A percentile compares a stretch with the other conserved stretches of the same genome.
These are phyloP conservation scores for Hylomyscus alleni DNA, from an alignment of 2,797 vertebrate genomes.

Conservation along the genomic window DNA sequence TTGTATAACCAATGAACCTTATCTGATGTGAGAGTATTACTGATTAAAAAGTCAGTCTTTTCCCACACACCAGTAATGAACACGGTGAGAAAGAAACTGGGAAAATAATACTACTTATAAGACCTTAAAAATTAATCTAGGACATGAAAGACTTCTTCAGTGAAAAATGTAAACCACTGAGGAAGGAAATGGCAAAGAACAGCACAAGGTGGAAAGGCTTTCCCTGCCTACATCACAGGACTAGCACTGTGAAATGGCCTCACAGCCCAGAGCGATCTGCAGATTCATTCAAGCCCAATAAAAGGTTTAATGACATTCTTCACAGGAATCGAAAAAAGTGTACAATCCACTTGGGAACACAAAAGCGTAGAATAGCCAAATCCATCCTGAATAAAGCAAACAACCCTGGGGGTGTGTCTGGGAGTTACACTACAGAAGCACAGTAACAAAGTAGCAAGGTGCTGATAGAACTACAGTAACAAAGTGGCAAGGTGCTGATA, in stretches of 20 bases:
- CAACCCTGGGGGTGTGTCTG: neutral
- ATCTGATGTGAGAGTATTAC: neutral
- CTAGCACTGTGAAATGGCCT: neutral
- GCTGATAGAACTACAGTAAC: too few relatives aligned
- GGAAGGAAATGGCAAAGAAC: neutral
- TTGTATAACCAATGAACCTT: neutral
- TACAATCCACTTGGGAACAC: neutral
- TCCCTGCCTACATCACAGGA: neutral
- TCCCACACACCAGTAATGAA: neutral
- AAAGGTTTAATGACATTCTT: neutral
- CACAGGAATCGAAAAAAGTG: neutral
- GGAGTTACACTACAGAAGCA: too few relatives aligned
- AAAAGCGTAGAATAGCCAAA: neutral
- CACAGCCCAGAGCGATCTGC: neutral
- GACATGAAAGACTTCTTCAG: neutral
- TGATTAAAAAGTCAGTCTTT: neutral
- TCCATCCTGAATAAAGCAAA: neutral
- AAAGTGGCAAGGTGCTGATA: too few relatives aligned
- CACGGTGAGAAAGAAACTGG: neutral
- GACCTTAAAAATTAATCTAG: neutral
- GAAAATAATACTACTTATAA: neutral
- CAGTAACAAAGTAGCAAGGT: too few relatives aligned
- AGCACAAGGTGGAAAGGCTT: neutral
- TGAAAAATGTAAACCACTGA: neutral
- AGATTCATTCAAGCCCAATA: neutral